Conservation (phyloP, 2,888 invertebrate genomes). For the Rugalucina vietnamica region DNA sequence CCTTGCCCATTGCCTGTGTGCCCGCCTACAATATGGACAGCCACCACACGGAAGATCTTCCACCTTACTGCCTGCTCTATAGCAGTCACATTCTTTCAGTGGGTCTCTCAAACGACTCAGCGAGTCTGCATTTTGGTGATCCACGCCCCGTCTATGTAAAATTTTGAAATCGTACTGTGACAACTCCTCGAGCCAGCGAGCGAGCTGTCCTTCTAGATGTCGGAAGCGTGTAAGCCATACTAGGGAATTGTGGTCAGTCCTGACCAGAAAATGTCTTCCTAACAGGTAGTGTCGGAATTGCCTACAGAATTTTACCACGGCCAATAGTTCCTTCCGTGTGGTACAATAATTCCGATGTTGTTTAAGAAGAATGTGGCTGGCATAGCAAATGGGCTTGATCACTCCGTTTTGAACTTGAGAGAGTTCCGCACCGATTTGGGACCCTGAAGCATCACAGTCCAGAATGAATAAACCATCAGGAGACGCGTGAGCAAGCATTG, state of each 20-base stretch:
- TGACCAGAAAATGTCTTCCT: background rate
- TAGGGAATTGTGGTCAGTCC: background rate
- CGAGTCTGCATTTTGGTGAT: background rate
- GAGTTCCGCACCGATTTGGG: background rate
- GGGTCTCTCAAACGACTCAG: background rate
- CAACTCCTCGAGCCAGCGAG: conserved; percentile 15
- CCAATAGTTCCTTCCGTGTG: conserved; percentile 1
- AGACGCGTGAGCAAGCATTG: background rate
- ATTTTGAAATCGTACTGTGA: background rate
- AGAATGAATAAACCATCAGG: conserved; percentile 7
- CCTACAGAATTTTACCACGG: background rate
- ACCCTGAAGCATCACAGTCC: background rate
- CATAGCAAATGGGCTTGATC: conserved; percentile 10
- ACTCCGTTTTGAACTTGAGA: conserved; percentile 11
- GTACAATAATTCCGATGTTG: conserved; percentile 26
- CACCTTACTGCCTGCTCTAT: background rate
- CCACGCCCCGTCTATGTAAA: background rate
- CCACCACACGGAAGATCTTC: background rate
- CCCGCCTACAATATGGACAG: conserved; percentile 10
- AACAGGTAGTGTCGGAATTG: conserved; percentile 6
- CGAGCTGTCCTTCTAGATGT: background rate
- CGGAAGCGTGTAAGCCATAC: background rate
- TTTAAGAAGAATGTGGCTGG: conserved; percentile 1
- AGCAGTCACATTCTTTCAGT: background rate
- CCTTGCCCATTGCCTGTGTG: background rate